A percentile compares a stretch with the other conserved stretches of the same genome.
These are phyloP conservation scores for Drosophila auraria DNA, from an alignment of 1,140 invertebrate species.

Conservation along the genomic window DNA sequence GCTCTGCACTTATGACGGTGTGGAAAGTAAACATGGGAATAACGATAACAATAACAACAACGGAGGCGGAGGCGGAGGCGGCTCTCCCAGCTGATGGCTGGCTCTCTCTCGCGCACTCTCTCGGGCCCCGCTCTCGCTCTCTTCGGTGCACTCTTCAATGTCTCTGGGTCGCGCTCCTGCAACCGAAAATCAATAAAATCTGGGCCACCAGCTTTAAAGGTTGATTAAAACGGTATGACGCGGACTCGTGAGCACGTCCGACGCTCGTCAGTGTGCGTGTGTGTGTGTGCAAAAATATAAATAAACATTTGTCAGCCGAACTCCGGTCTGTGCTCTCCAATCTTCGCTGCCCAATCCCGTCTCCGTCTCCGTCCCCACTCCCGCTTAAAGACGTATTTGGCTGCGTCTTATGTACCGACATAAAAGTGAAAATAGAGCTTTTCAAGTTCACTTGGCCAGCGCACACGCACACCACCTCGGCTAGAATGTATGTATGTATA, in stretches of 20 bases:
- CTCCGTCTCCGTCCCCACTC: background rate
- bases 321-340: slow-evolving; percentile 14
- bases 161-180: slow-evolving; percentile 51
- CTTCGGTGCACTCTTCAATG: slow-evolving; percentile 21
- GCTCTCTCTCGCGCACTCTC: slow-evolving; percentile 29
- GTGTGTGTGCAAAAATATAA: slow-evolving; percentile 14
- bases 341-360: background rate
- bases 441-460: slow-evolving; percentile 62
- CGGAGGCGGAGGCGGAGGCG: background rate
- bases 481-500: background rate
- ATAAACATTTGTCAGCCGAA: slow-evolving; percentile 24
- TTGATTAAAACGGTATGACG: slow-evolving; percentile 71
- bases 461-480: slow-evolving; percentile 5
- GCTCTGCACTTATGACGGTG: slow-evolving; percentile 17
- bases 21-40: slow-evolving; percentile 41
- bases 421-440: slow-evolving; percentile 78
- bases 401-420: slow-evolving; percentile 34
- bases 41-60: slow-evolving; percentile 31
- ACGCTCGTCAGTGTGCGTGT: background rate
- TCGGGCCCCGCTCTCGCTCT: background rate
- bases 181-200: slow-evolving; percentile 76
- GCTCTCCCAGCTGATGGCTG: slow-evolving; percentile 37
- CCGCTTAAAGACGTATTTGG: slow-evolving; percentile 28
- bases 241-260: slow-evolving; percentile 5
- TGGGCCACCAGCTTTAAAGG: slow-evolving; percentile 77